Evolutionary conservation across 2,113 vertebrate species (phyloP).

Genomic region (Eulemur macaco): DNA sequence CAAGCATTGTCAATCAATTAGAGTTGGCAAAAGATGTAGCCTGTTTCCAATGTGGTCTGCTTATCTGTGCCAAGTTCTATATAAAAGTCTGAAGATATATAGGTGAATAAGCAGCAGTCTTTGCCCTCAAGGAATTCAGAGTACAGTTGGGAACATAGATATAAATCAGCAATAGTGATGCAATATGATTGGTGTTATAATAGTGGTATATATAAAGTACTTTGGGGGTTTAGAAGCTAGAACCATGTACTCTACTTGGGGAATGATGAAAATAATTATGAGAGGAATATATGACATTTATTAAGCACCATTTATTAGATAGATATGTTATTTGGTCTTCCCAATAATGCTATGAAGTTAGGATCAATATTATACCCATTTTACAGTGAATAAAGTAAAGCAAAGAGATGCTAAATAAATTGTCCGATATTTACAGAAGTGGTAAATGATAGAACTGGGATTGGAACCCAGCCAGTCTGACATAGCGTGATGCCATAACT

Average conservation of each 20-base stretch:
- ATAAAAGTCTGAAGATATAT: neutral
- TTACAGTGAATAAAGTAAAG: conserved; percentile 19
- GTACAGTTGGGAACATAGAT: neutral
- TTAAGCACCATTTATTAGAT: neutral
- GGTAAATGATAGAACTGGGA: neutral
- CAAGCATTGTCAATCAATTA: neutral
- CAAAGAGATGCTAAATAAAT: neutral
- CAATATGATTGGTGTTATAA: neutral
- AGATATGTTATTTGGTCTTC: neutral
- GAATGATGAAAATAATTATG: neutral
- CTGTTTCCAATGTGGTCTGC: neutral
- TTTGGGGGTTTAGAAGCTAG: neutral
- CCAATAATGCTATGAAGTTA: neutral
- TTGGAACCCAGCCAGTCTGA: neutral
- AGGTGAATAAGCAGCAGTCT: neutral
- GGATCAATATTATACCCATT: conserved; percentile 1
- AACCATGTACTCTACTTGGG: neutral
- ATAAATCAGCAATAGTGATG: neutral
- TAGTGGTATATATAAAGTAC: neutral
- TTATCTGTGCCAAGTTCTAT: conserved; percentile 14
- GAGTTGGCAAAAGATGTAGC: neutral
- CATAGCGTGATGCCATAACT: neutral
- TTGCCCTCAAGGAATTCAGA: conserved; percentile 31
- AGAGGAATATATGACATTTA: conserved; percentile 12
- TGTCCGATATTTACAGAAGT: neutral